A percentile compares a stretch with the other conserved stretches of the same genome.
phyloP scores from a whole-genome alignment of 2,888 invertebrate genomes.

The Chaetogeoica ovagalla region DNA sequence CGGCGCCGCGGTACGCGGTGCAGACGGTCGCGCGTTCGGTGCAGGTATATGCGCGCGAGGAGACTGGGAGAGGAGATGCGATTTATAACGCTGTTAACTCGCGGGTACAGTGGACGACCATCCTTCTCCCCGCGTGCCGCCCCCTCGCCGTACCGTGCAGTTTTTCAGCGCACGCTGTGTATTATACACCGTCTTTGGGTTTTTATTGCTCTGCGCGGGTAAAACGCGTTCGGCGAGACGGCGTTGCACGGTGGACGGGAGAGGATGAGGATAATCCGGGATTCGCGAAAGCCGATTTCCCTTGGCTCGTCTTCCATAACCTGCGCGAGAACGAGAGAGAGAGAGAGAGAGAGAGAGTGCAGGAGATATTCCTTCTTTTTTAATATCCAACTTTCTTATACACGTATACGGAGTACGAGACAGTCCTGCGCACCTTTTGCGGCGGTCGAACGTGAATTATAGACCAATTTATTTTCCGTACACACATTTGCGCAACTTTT shows the following conservation, averaged over 20 bases:
- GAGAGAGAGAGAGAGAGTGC: background rate
- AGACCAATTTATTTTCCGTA: conserved; percentile 19
- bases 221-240: background rate
- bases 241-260: too few relatives aligned
- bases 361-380: conserved; percentile 16
- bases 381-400: conserved; percentile 25
- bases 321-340: background rate
- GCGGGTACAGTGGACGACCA: conserved; percentile 40
- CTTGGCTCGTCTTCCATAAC: conserved; percentile 15
- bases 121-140: background rate
- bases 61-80: conserved; percentile 11
- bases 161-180: conserved; percentile 46
- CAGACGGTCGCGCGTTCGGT: too few relatives aligned
- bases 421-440: conserved; percentile 11
- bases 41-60: background rate
- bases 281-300: conserved; percentile 48
- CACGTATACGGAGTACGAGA: background rate
- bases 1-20: background rate
- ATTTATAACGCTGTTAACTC: conserved; percentile 53
- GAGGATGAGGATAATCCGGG: conserved; percentile 39
- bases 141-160: background rate
- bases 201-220: conserved; percentile 38
- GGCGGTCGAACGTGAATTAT: conserved; percentile 33
- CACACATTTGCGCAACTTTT: background rate
- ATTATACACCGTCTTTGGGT: conserved; percentile 41